Percentiles rank a stretch among this genome's conserved stretches.
These are phyloP conservation scores for Lottia gigantea DNA, from an alignment of 2,888 invertebrate species.

Conservation along the genomic window DNA sequence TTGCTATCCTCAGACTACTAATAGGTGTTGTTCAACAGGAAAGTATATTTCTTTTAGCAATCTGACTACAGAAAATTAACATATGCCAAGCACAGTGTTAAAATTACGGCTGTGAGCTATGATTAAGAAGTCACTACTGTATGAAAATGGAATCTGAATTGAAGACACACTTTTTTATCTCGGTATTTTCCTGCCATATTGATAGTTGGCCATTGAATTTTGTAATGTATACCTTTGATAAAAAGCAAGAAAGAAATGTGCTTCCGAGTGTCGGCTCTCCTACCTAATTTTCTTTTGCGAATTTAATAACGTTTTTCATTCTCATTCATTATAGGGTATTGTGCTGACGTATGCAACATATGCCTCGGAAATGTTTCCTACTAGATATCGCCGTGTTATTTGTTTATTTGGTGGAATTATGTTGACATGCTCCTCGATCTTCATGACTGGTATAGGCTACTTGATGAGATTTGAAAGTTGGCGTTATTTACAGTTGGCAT, in stretches of 20 bases:
- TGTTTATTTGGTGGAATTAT: not conserved
- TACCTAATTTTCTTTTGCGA: no score
- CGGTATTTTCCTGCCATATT: no score
- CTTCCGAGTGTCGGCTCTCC: no score
- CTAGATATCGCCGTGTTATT: constrained; percentile 9
- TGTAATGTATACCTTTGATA: no score
- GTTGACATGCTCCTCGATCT: not conserved
- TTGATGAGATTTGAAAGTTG: constrained; percentile 13
- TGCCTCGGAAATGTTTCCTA: constrained; percentile 12
- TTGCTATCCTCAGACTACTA: constrained; percentile 11
- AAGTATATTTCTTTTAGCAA: not conserved
- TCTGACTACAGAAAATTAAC: no score
- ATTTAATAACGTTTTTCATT: not conserved
- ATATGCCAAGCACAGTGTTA: no score
- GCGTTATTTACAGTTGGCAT: constrained; percentile 14
- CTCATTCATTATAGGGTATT: constrained; percentile 12
- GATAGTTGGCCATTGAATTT: no score
- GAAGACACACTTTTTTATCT: no score
- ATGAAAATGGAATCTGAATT: no score
- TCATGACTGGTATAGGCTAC: constrained; percentile 8
- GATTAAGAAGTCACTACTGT: no score
- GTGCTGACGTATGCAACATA: constrained; percentile 15
- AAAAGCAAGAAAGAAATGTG: no score
- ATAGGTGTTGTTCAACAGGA: constrained; percentile 16
- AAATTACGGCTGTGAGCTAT: no score